Conservation (phyloP, 2,113 vertebrate species). For the Genyomyrus donnyi region DNA sequence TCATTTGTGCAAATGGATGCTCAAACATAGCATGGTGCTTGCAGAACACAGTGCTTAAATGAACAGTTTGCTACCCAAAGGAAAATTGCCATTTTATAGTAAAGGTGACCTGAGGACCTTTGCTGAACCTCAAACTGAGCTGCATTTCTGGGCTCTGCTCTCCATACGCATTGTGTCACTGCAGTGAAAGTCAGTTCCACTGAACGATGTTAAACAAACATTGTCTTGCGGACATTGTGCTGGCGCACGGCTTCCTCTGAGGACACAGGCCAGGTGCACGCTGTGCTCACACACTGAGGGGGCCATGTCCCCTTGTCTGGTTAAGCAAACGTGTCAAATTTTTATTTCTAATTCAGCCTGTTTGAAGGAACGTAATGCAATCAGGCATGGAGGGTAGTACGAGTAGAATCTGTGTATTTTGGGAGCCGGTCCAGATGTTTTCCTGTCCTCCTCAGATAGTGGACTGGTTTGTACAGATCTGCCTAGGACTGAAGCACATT, state of each 20-base stretch:
- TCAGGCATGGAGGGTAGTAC: not conserved
- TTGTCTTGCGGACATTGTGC: not conserved
- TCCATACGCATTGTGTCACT: not conserved
- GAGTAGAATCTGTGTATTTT: not conserved
- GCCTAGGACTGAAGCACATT: slow-evolving; percentile 85
- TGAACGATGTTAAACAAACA: not conserved
- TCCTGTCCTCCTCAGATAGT: slow-evolving; percentile 60
- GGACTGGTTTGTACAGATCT: slow-evolving; percentile 87
- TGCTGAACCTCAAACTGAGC: not conserved
- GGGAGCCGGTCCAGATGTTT: not conserved
- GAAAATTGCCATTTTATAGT: not conserved
- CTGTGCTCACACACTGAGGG: not conserved
- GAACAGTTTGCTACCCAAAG: not conserved
- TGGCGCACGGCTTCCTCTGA: not conserved
- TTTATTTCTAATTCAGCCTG: not conserved
- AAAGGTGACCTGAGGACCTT: not conserved
- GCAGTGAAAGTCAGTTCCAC: not conserved
- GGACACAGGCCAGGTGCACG: not conserved
- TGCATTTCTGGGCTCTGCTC: not conserved
- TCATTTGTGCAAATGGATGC: not conserved
- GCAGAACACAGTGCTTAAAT: not conserved
- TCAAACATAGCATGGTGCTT: not conserved
- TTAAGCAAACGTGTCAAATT: not conserved
- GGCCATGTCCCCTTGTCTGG: not conserved
- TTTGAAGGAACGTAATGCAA: not conserved